Conservation (phyloP, 2,888 invertebrate genomes). For the Pammene fasciana region DNA sequence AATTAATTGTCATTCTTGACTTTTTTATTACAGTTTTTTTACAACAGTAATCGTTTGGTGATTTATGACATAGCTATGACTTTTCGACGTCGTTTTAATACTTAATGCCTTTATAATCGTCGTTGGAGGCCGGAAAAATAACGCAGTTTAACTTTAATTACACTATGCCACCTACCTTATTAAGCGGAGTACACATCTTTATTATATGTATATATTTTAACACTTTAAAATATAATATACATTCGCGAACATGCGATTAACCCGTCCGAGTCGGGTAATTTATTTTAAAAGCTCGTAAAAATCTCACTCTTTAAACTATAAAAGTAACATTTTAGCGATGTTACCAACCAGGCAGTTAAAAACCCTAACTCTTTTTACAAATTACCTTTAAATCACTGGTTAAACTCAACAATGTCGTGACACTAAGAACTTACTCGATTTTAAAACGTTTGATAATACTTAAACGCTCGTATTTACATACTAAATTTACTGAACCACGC, state of each 20-base stretch:
- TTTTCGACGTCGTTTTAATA: conserved; percentile 54
- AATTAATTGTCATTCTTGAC: conserved; percentile 51
- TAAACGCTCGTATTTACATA: conserved; percentile 64
- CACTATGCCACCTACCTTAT: conserved; percentile 40
- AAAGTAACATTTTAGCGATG: conserved; percentile 79
- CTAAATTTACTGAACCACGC: conserved; percentile 62
- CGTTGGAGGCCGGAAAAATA: conserved; percentile 50
- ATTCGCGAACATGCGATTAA: conserved; percentile 69
- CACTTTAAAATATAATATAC: conserved; percentile 69
- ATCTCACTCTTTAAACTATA: conserved; percentile 79
- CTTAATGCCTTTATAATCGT: conserved; percentile 63
- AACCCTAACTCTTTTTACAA: conserved; percentile 56
- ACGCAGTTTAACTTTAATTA: conserved; percentile 49
- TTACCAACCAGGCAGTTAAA: conserved; percentile 67
- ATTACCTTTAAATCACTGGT: conserved; percentile 68
- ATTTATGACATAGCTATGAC: conserved; percentile 59
- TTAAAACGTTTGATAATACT: conserved; percentile 57
- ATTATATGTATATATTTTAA: conserved; percentile 26
- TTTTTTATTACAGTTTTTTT: conserved; percentile 61
- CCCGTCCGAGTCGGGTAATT: conserved; percentile 70
- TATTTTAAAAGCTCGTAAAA: conserved; percentile 80
- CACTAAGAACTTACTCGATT: conserved; percentile 65
- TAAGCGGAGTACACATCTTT: conserved; percentile 8
- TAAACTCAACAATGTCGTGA: conserved; percentile 64
- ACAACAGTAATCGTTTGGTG: conserved; percentile 59